A percentile compares a stretch with the other conserved stretches of the same genome.
These are phyloP conservation scores for Cryptocephalus moraei DNA, from an alignment of 2,888 invertebrate genomes.

Conservation along the genomic window DNA sequence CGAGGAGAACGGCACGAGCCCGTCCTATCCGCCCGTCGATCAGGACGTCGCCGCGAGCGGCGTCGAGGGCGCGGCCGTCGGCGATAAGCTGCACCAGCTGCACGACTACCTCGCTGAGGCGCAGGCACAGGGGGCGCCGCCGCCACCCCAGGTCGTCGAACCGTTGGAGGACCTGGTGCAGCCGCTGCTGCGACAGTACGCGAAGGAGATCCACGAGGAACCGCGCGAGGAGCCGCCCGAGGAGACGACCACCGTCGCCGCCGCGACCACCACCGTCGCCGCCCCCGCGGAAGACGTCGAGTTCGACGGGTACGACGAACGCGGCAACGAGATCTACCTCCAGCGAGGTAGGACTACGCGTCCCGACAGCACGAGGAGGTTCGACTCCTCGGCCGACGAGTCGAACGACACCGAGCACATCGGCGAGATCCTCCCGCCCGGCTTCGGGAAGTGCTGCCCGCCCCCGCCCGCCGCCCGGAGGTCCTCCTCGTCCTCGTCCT, in stretches of 20 bases:
- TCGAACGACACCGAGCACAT: constrained; percentile 32
- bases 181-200: constrained; percentile 31
- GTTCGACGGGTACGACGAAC: too few species aligned
- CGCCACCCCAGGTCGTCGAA: too few species aligned
- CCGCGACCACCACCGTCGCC: too few species aligned
- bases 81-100: too few species aligned
- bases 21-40: not conserved
- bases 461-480: constrained; percentile 6
- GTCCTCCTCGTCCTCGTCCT: constrained; percentile 17
- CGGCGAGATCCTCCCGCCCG: constrained; percentile 34
- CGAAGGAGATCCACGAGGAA: constrained; percentile 21
- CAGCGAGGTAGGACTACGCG: not conserved
- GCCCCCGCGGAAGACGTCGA: too few species aligned
- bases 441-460: constrained; percentile 17
- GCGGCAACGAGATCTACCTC: too few species aligned
- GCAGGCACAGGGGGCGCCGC: too few species aligned
- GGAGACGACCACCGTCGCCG: not conserved
- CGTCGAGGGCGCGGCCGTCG: too few species aligned
- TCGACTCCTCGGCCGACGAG: constrained; percentile 21
- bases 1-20: not conserved
- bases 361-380: constrained; percentile 11
- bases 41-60: not conserved
- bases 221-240: constrained; percentile 3
- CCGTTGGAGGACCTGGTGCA: constrained; percentile 27
- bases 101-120: too few species aligned